A percentile compares a stretch with the other conserved stretches of the same genome.
Evolutionary conservation across 2,888 invertebrate species (phyloP).

Genomic region (Siphlonurus alternatus): DNA sequence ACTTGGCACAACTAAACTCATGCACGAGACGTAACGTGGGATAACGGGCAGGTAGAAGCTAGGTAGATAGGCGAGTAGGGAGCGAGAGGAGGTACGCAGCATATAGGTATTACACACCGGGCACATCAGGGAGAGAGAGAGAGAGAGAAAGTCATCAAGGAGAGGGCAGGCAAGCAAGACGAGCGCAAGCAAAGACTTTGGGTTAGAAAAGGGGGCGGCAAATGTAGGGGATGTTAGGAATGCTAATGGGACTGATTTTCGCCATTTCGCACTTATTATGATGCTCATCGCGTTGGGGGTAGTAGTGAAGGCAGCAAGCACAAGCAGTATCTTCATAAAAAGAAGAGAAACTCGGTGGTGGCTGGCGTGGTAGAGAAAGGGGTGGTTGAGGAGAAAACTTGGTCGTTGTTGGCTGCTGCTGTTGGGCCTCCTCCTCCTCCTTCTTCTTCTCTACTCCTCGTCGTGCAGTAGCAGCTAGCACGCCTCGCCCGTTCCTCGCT

Average conservation of each 20-base stretch:
- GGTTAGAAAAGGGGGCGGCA: background rate
- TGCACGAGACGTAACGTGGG: no score
- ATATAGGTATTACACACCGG: no score
- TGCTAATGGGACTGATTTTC: slow-evolving; percentile 3
- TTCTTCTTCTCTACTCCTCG: no score
- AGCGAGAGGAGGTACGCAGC: background rate
- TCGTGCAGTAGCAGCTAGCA: background rate
- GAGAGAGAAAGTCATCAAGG: background rate
- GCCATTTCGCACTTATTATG: slow-evolving; percentile 4
- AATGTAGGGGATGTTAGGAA: slow-evolving; percentile 1
- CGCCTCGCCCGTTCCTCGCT: background rate
- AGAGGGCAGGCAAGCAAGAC: background rate
- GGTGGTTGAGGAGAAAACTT: background rate
- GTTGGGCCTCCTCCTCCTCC: no score
- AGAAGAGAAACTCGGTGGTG: background rate
- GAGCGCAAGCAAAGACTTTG: no score
- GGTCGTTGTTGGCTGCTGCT: background rate
- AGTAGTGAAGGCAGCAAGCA: no score
- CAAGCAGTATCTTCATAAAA: background rate
- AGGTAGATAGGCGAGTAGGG: background rate
- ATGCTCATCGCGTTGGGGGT: slow-evolving; percentile 3
- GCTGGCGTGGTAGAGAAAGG: background rate
- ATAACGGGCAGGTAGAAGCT: background rate
- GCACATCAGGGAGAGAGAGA: background rate
- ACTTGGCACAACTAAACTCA: no score